Percentiles rank a stretch among this genome's conserved stretches.
These are phyloP conservation scores for Limnothrissa miodon DNA, from an alignment of 2,113 vertebrate species.

Conservation along the genomic window DNA sequence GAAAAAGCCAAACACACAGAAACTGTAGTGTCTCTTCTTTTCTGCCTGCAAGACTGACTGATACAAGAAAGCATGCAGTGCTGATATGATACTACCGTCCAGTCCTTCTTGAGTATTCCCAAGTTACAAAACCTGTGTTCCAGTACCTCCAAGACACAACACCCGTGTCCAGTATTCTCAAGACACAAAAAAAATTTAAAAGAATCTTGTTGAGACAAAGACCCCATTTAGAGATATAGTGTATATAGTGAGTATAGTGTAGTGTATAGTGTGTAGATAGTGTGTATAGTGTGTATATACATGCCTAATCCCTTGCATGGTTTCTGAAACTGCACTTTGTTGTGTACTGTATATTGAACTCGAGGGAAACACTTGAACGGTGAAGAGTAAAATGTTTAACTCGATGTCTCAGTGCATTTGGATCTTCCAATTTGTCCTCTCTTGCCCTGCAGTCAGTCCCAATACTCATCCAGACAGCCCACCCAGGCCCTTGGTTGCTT, in stretches of 20 bases:
- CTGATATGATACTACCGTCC: background rate
- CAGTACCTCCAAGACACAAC: no score
- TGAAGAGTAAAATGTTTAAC: conserved; percentile 15
- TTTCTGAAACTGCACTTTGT: background rate
- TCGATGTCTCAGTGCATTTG: conserved; percentile 11
- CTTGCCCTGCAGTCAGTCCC: background rate
- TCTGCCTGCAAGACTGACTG: background rate
- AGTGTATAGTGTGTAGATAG: no score
- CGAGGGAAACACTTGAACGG: background rate
- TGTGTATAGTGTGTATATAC: background rate
- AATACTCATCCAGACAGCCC: background rate
- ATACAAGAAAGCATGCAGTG: background rate
- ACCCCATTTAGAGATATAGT: background rate
- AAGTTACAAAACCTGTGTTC: no score
- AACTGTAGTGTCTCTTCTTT: background rate
- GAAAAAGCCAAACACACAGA: background rate
- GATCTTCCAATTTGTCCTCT: background rate
- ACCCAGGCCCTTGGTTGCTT: conserved; percentile 9
- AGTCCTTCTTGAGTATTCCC: no score
- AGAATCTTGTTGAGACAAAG: no score
- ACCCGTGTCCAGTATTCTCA: no score
- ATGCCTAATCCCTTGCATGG: background rate
- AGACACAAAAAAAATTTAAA: no score
- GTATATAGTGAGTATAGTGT: no score
- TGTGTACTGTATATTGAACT: background rate